phyloP scores from a whole-genome alignment of 2,797 vertebrate genomes.

The Oophaga sylvatica region DNA sequence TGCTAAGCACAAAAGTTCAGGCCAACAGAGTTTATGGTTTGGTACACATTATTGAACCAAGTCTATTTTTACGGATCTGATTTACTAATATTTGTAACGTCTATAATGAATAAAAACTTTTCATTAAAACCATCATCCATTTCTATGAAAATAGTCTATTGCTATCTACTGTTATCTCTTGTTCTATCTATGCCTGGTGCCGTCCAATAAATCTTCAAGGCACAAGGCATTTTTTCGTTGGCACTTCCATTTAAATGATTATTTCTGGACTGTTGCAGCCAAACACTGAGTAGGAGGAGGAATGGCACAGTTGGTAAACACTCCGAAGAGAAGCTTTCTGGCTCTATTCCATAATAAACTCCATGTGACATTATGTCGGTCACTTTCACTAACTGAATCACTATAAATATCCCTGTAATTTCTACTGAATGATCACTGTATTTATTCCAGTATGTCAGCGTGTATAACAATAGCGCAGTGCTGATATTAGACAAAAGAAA shows the following conservation, averaged over 20 bases:
- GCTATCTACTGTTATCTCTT: not conserved
- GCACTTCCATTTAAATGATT: not conserved
- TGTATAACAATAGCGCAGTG: not conserved
- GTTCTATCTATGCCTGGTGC: not conserved
- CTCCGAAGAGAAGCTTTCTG: not conserved
- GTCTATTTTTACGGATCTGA: no score
- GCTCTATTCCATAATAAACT: not conserved
- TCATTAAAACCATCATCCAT: no score
- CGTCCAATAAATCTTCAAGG: not conserved
- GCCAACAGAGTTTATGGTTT: no score
- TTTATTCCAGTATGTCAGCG: not conserved
- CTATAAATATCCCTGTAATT: slow-evolving; percentile 28
- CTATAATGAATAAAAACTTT: no score
- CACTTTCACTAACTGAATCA: slow-evolving; percentile 16
- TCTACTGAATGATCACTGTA: not conserved
- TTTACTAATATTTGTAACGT: no score
- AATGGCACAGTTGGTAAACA: slow-evolving; percentile 33
- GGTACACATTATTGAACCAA: no score
- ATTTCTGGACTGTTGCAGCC: slow-evolving; percentile 13
- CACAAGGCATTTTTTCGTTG: slow-evolving; percentile 7
- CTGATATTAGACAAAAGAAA: not conserved
- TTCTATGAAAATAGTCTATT: no score
- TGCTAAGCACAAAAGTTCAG: no score
- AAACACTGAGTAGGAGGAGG: slow-evolving; percentile 8
- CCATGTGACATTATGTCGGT: slow-evolving; percentile 19